Evolutionary conservation across 2,888 invertebrate species (phyloP).

Genomic region (Nymphalis polychloros): DNA sequence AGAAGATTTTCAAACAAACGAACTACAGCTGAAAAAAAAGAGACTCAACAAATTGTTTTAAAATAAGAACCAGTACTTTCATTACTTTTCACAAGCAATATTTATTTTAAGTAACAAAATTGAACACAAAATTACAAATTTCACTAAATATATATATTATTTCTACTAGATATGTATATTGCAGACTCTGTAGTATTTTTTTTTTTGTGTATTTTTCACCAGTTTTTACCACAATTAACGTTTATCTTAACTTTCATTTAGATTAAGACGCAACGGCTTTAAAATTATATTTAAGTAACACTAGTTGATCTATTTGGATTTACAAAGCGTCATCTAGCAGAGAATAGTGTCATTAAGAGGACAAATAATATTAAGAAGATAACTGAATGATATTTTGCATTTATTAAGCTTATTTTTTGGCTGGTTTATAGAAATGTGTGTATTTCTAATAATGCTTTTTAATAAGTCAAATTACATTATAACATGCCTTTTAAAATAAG

Average conservation of each 20-base stretch:
- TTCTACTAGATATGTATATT: not conserved
- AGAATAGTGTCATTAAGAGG: constrained; percentile 10
- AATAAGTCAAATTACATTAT: not conserved
- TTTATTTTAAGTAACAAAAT: too few relatives aligned
- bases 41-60: too few relatives aligned
- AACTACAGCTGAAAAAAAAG: too few relatives aligned
- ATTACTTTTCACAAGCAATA: too few relatives aligned
- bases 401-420: constrained; percentile 14
- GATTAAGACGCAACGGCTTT: constrained; percentile 60
- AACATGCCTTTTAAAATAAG: not conserved
- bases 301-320: constrained; percentile 15
- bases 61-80: too few relatives aligned
- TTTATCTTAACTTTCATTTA: constrained; percentile 48
- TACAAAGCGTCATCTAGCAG: constrained; percentile 12
- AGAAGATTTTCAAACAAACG: too few relatives aligned
- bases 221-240: constrained; percentile 39
- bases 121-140: too few relatives aligned
- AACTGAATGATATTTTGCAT: constrained; percentile 18
- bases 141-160: not conserved
- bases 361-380: constrained; percentile 12
- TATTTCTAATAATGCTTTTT: not conserved
- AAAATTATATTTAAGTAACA: constrained; percentile 45
- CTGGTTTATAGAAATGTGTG: not conserved
- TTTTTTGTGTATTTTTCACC: constrained; percentile 27
- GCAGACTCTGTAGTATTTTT: constrained; percentile 2